Evolutionary conservation across 2,797 vertebrate species (phyloP), one percentile per base, ranked within the genome.

Genomic region (Crax fasciolata): DNA sequence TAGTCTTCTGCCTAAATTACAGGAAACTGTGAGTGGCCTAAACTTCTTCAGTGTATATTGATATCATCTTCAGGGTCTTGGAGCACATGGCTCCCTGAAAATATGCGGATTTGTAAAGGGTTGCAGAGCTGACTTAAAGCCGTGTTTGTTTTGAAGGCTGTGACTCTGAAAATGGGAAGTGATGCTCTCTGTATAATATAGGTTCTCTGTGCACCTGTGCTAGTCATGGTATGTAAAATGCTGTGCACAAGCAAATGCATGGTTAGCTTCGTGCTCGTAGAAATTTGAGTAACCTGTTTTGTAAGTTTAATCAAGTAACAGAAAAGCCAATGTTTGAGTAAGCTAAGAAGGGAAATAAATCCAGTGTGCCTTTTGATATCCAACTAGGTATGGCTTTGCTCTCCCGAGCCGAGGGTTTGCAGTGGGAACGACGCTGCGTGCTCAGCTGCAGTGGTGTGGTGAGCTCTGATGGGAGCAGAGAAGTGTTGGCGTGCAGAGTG

Each of bases 391-490:
- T 1, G 5, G 25, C 72, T 87, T 83, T 91, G 21, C 35, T 78
- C 30, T 52, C 49, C 39, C 73, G 48, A 75, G 79, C 87, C 66
- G 70, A 62, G 81, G 39, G 49, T 79, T 79, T 82, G 68, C 61
- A 59, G 41, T 11, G 52, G n/a, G 59, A 73, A 21, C 73, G 80
- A 77, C 79, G 44, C 0, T 44, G 62, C 74, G 19, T 70, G 30
- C 30, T 44, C 38, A 84, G 84, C 67, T 78, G 30, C 44, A 13
- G 32, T 24, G 30, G 30, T 24, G 38, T 43, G 80, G 38, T 41
- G 74, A 87, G 87, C 93, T 82, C 46, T 77, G 84, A 77, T 83
- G 44, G 3, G 3, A 63, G 39, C 41, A 91, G 89, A 79, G 70
- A n/a, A 72, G 61, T 70, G 30, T n/a, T 46, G 74, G 65, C 35